phyloP scores from a whole-genome alignment of 2,888 invertebrate species.

The Drosophila quinaria region DNA sequence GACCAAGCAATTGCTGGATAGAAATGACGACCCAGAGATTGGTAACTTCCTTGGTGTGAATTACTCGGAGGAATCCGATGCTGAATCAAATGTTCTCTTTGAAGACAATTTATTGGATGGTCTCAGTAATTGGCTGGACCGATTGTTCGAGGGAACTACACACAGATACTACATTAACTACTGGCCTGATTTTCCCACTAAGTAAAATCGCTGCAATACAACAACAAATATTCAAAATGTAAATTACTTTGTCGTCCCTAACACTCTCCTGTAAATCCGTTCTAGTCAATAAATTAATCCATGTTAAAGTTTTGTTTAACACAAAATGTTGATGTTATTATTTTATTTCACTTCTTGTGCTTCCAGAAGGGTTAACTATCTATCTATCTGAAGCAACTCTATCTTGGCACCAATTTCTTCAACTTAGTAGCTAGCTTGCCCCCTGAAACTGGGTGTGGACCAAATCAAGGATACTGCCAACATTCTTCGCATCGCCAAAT shows the following conservation, averaged over 20 bases:
- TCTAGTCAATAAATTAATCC: constrained; percentile 56
- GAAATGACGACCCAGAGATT: constrained; percentile 90
- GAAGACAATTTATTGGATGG: constrained; percentile 95
- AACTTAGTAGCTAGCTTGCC: constrained; percentile 20
- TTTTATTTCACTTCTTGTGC: constrained; percentile 24
- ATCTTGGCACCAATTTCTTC: constrained; percentile 23
- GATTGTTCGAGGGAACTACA: constrained; percentile 97
- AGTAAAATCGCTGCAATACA: constrained; percentile 86
- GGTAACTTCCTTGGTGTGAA: constrained; percentile 95
- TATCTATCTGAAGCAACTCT: constrained; percentile 9
- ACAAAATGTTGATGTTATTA: constrained; percentile 9
- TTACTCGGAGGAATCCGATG: constrained; percentile 88
- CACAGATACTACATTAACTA: constrained; percentile 98
- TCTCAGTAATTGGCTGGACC: constrained; percentile 97
- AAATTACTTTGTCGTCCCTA: constrained; percentile 37
- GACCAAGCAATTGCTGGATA: constrained; percentile 87
- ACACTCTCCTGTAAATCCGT: constrained; percentile 51
- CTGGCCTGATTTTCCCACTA: constrained; percentile 98
- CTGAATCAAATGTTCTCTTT: constrained; percentile 87
- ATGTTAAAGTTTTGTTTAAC: constrained; percentile 28
- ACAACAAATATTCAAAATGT: constrained; percentile 34
- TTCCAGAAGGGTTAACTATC: constrained; percentile 18
- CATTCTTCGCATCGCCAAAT: constrained; percentile 19
- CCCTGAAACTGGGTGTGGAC: constrained; percentile 11
- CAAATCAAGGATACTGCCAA: constrained; percentile 34